Evolutionary conservation across 2,888 invertebrate species (phyloP).

Genomic region (Fabriciana adippe): DNA sequence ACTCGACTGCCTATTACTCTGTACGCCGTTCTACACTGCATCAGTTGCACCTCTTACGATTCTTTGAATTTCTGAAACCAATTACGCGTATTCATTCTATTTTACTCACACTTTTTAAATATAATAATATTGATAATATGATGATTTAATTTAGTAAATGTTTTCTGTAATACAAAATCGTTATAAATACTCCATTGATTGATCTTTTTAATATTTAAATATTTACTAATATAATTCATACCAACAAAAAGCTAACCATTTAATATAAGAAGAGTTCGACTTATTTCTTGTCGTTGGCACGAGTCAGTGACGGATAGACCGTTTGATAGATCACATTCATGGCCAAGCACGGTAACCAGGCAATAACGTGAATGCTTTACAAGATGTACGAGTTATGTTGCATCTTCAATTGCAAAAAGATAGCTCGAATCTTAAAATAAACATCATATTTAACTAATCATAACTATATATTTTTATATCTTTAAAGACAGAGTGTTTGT

Average conservation of each 20-base stretch:
- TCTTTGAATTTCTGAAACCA: constrained; percentile 42
- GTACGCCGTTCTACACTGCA: constrained; percentile 39
- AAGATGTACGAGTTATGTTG: constrained; percentile 15
- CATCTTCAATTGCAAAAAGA: constrained; percentile 14
- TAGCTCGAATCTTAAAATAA: not conserved
- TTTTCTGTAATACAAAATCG: not conserved
- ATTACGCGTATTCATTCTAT: constrained; percentile 23
- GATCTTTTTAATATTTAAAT: constrained; percentile 2
- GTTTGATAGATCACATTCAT: constrained; percentile 35
- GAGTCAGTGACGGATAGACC: constrained; percentile 36
- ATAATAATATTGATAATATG: too few relatives aligned
- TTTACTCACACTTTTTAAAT: too few relatives aligned
- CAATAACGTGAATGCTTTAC: constrained; percentile 26
- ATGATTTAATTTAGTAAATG: not conserved
- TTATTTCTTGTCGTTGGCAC: constrained; percentile 29
- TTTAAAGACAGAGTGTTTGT: too few relatives aligned
- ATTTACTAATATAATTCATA: constrained; percentile 1
- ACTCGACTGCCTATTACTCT: constrained; percentile 44
- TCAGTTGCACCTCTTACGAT: constrained; percentile 41
- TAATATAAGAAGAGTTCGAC: constrained; percentile 32
- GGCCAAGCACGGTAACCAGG: constrained; percentile 17
- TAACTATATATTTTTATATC: not conserved
- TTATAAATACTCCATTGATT: constrained; percentile 1
- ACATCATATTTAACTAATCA: not conserved
- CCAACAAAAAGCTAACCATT: constrained; percentile 15